Evolutionary conservation across 2,888 invertebrate species (phyloP), one percentile per base, ranked within the genome.

Genomic region (Calameuta idolon): DNA sequence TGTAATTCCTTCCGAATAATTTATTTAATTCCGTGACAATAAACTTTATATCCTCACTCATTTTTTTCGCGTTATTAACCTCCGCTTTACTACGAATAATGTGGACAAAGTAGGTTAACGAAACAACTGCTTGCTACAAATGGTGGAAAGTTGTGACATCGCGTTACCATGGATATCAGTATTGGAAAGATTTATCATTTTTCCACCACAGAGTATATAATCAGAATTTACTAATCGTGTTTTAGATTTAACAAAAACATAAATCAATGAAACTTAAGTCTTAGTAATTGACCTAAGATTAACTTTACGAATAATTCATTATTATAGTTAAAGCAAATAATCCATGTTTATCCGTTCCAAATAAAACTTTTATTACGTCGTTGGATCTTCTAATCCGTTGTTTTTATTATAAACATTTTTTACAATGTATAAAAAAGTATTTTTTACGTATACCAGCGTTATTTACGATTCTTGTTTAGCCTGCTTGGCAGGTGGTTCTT

Each of bases 21-120:
- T 94, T 93, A 89, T 96, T 97, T 81, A 97, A 89, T 91, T 96
- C 96, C 81, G 93, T 94, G 74, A 97, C 95, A 81, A 95, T 94
- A 86, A 93, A 94, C 91, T 95, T 95, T 83, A 95, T 92, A 91
- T 94, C 94, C 83, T 95, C 95, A 73, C 94, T 94, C 95, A 95
- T 95, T 71, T 30, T 33, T 23, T 31, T 71, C 12, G 11, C 71
- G 4, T 15, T 71, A 71, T 31, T 4, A 23, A 33, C 1, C 23
- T 71, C 1, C 33, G n/a, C 12, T 71, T 34, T 31, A 71, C 12
- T 23, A 11, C 12, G 71, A 33, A 71, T 71, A 71, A 71, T 71
- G 11, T 33, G 2, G 23, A 55, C 55, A 55, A 23, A 55, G 23
- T 23, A 55, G 55, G 23, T 9, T 9, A 55, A 23, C 55, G 23